Conservation (phyloP, 2,113 vertebrate species). For the Tachysurus fulvidraco region DNA sequence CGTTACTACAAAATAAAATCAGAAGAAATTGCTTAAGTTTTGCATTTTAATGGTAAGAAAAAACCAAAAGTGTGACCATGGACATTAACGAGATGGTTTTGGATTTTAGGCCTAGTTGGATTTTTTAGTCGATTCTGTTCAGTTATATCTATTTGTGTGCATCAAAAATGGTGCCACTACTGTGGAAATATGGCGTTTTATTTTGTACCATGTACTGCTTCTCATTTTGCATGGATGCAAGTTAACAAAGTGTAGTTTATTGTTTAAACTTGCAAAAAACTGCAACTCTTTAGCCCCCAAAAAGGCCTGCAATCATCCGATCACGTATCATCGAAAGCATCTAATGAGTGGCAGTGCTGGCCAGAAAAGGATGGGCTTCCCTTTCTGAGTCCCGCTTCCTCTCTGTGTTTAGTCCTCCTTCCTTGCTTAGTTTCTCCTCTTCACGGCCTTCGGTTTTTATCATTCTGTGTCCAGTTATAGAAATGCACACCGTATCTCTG, state of each 20-base stretch:
- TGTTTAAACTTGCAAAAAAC: background rate
- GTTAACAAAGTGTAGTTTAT: background rate
- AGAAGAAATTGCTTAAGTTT: background rate
- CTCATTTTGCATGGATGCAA: background rate
- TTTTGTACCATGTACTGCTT: background rate
- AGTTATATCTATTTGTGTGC: background rate
- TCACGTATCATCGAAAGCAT: background rate
- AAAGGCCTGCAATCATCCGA: background rate
- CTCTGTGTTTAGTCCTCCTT: background rate
- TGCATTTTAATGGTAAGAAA: background rate
- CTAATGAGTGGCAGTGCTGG: background rate
- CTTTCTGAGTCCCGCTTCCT: background rate
- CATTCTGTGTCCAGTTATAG: background rate
- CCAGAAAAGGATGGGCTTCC: constrained; percentile 1
- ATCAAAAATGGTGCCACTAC: background rate
- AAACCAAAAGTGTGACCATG: background rate
- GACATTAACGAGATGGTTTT: background rate
- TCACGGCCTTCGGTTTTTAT: background rate
- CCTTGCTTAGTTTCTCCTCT: background rate
- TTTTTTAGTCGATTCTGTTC: background rate
- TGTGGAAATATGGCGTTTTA: background rate
- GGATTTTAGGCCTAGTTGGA: background rate
- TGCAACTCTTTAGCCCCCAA: background rate
- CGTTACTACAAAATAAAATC: no score
- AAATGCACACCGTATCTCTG: background rate